Conservation (phyloP, 2,888 invertebrate species). For the Meteorus cinctellus region DNA sequence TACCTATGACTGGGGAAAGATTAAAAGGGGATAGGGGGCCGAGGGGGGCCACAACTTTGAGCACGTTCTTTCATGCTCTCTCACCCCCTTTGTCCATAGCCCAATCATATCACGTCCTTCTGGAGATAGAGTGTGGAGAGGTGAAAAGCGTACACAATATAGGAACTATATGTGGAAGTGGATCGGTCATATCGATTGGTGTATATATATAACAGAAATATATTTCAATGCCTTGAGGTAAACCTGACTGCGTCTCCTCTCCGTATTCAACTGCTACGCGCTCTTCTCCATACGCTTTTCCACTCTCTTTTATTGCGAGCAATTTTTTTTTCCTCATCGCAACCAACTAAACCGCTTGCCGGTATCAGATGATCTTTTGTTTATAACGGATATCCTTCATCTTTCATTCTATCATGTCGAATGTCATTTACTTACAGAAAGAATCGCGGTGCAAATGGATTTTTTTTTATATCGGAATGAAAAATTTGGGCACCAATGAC, state of each 20-base stretch:
- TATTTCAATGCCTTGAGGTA: slow-evolving; percentile 60
- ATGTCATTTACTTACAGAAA: neutral
- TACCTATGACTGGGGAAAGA: no score
- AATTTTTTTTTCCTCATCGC: slow-evolving; percentile 38
- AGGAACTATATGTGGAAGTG: slow-evolving; percentile 25
- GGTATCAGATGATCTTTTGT: slow-evolving; percentile 32
- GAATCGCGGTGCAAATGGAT: no score
- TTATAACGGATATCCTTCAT: slow-evolving; percentile 22
- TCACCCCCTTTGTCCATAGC: neutral
- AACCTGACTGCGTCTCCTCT: slow-evolving; percentile 29
- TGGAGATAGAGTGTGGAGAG: slow-evolving; percentile 45
- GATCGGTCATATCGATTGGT: neutral
- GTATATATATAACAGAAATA: slow-evolving; percentile 49
- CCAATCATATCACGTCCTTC: slow-evolving; percentile 41
- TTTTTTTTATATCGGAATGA: no score
- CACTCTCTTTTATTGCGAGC: slow-evolving; percentile 17
- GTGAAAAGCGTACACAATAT: slow-evolving; percentile 22
- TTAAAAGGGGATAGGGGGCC: neutral
- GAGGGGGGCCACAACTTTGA: slow-evolving; percentile 21
- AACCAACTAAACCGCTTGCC: slow-evolving; percentile 23
- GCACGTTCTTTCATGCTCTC: slow-evolving; percentile 23
- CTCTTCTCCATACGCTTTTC: no score
- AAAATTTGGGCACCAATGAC: no score
- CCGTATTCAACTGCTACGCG: no score
- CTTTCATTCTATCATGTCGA: slow-evolving; percentile 10